These are phyloP conservation scores for Sterrhoptilus dennistouni DNA, from an alignment of 2,113 vertebrate genomes.

Conservation along the genomic window DNA sequence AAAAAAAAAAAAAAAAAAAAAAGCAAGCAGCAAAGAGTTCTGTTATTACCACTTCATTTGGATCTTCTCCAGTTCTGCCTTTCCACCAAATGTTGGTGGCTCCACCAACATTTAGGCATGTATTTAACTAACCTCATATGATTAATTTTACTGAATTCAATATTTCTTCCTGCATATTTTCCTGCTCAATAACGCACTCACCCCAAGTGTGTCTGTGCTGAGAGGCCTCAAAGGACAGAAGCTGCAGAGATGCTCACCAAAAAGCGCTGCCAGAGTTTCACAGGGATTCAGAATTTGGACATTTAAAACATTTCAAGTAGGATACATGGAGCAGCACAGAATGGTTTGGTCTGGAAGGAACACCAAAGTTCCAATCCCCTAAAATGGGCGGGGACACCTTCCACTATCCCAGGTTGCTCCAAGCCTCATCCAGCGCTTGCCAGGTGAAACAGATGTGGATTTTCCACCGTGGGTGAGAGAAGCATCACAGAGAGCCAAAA, in stretches of 20 bases:
- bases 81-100: not conserved
- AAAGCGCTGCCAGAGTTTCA: not conserved
- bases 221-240: not conserved
- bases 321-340: not conserved
- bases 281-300: fast-evolving
- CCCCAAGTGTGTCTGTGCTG: fast-evolving
- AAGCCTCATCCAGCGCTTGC: not conserved
- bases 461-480: not conserved
- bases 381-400: not conserved
- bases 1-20: not conserved
- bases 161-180: not conserved
- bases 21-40: not conserved
- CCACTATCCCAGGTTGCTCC: not conserved
- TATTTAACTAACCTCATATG: not conserved
- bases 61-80: not conserved
- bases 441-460: fast-evolving
- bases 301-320: not conserved
- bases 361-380: not conserved
- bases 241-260: not conserved
- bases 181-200: fast-evolving
- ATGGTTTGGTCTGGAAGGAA: not conserved
- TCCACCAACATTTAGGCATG: fast-evolving
- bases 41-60: not conserved
- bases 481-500: not conserved
- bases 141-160: not conserved